Conservation (phyloP, 1,140 invertebrate genomes). For the Antheraea mylitta region DNA sequence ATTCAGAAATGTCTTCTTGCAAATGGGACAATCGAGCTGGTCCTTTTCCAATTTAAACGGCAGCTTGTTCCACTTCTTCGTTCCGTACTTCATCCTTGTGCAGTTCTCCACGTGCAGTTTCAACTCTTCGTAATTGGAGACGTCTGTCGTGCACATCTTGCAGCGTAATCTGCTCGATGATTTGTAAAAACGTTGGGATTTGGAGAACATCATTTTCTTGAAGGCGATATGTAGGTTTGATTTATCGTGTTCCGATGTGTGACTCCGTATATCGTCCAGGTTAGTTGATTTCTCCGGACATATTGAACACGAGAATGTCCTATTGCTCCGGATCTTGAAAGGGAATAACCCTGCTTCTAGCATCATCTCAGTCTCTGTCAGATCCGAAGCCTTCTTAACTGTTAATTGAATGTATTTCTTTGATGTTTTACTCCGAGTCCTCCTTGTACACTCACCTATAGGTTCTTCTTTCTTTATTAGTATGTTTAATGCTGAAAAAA, state of each 20-base stretch:
- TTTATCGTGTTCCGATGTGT: slow-evolving; percentile 46
- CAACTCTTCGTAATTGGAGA: slow-evolving; percentile 45
- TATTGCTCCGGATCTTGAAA: slow-evolving; percentile 62
- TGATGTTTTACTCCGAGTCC: slow-evolving; percentile 28
- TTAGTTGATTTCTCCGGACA: slow-evolving; percentile 48
- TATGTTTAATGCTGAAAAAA: slow-evolving; percentile 34
- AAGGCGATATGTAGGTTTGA: slow-evolving; percentile 53
- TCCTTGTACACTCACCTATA: slow-evolving; percentile 30
- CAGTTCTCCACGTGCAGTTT: slow-evolving; percentile 52
- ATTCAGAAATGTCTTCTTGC: slow-evolving; percentile 67
- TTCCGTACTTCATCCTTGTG: slow-evolving; percentile 30
- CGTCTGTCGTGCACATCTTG: slow-evolving; percentile 51
- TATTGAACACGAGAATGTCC: slow-evolving; percentile 46
- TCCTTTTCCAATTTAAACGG: slow-evolving; percentile 68
- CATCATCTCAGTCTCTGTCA: slow-evolving; percentile 48
- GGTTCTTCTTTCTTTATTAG: slow-evolving; percentile 41
- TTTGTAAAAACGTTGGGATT: slow-evolving; percentile 53
- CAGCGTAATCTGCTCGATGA: slow-evolving; percentile 36
- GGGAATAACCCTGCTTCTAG: slow-evolving; percentile 54
- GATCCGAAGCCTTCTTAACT: slow-evolving; percentile 34
- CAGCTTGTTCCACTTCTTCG: slow-evolving; percentile 48
- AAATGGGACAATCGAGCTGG: slow-evolving; percentile 72
- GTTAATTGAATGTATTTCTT: slow-evolving; percentile 37
- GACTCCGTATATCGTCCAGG: slow-evolving; percentile 54
- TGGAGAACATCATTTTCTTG: slow-evolving; percentile 59